Evolutionary conservation across 2,797 vertebrate genomes (phyloP), one percentile per base, ranked within the genome.

Genomic region (Parauchenoglanis ngamensis): DNA sequence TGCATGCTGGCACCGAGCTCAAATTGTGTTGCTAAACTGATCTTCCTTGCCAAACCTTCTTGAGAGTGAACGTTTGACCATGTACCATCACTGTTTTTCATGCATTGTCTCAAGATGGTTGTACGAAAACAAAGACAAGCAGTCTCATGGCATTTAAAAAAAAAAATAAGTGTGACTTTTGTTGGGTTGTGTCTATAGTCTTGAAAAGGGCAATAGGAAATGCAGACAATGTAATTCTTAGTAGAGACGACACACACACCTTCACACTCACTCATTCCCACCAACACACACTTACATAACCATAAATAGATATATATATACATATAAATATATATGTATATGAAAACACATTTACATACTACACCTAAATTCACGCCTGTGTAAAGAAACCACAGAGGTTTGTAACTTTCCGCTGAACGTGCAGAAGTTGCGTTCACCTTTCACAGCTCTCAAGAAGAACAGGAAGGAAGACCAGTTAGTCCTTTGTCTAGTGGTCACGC

Each of bases 341-440:
- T 25, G 23, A 11, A 67, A 8, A 83, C 8, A 23, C n/a, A 35
- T 68, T 68, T 67, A 35, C 46, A 23, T 23, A 31, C 44, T 52
- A 82, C 80, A 63, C 40, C 7, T 65, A 12, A 44, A 56, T 72
- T 73, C 46, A 44, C 67, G 59, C 78, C 35, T 82, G 17, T 19
- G 78, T 63, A 72, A 52, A 75, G 31, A 75, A 87, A 87, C 79
- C 56, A 19, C 54, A 76, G 46, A 23, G 15, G 57, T 65, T 63
- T 83, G 80, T n/a, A 87, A 61, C 80, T 87, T 87, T 87, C 86
- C 70, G 70, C 86, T 87, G 80, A 87, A 44, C 8, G 5, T 44
- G 80, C 80, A 83, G 35, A 23, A 54, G 21, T 7, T 11, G 31
- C 1, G 5, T 73, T 84, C 23, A 84, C 19, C 31, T 59, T 59